Base-by-base conservation (phyloP, 1,140 invertebrate genomes). In the Manduca sexta region DNA sequence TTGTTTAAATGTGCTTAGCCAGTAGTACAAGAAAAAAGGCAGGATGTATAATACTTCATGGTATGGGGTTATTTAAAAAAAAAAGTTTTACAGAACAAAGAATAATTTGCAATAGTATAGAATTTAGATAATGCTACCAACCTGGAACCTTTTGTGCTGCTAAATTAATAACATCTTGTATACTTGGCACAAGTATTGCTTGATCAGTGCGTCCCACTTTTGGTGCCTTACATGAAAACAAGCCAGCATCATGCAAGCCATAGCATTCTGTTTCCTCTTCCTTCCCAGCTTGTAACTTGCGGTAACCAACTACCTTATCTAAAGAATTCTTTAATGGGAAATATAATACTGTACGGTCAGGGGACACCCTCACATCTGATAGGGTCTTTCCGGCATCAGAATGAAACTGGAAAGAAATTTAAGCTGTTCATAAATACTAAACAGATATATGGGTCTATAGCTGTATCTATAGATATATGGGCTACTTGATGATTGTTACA, bases 81-180 rank as follows among this genome's bases (percentile, higher is more conserved):
- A n/a, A n/a, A n/a, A n/a, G n/a, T n/a, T n/a, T n/a, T n/a, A n/a
- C n/a, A n/a, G n/a, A n/a, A n/a, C n/a, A n/a, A n/a, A n/a, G n/a
- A n/a, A n/a, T n/a, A n/a, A n/a, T n/a, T n/a, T n/a, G n/a, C n/a
- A n/a, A n/a, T n/a, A n/a, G n/a, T n/a, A n/a, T n/a, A n/a, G n/a
- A n/a, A n/a, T n/a, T n/a, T n/a, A n/a, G n/a, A n/a, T n/a, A n/a
- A n/a, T n/a, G n/a, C n/a, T n/a, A n/a, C n/a, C n/a, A n/a, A 75
- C 87, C 83, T 50, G 88, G 86, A 17, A 89, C 74, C 63, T 88
- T 89, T 49, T 88, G 84, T 12, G 82, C 79, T 35, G 87, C 74
- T 56, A 92, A 73, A 46, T 90, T 86, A 21, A 94, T 71, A 33
- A 92, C 87, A 86, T 94, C 92, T 34, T 88, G 60, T 52, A 93